Conservation (phyloP, 2,888 invertebrate genomes). For the Unio delphinus region DNA sequence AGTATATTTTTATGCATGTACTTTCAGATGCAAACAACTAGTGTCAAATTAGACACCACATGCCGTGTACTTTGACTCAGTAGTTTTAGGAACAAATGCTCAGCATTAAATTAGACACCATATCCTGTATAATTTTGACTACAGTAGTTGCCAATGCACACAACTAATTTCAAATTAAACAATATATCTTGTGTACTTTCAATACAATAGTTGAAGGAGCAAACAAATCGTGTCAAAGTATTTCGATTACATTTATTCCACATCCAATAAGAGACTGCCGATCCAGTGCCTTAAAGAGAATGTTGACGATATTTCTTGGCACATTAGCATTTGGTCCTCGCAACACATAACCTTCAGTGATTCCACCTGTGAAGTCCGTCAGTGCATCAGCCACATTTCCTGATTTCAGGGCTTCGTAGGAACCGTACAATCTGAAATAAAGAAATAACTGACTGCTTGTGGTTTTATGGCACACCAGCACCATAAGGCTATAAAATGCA, state of each 20-base stretch:
- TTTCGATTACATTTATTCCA: slow-evolving; percentile 60
- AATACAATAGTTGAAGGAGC: background rate
- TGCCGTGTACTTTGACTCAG: no score
- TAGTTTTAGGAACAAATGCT: no score
- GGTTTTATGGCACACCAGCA: no score
- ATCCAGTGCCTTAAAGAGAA: slow-evolving; percentile 65
- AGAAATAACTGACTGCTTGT: background rate
- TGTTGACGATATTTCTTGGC: slow-evolving; percentile 60
- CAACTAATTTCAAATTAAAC: no score
- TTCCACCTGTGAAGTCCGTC: slow-evolving; percentile 66
- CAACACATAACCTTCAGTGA: slow-evolving; percentile 60
- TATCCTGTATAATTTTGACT: no score
- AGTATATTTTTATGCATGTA: no score
- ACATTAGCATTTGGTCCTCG: slow-evolving; percentile 46
- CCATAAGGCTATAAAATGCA: no score
- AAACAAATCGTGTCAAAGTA: background rate
- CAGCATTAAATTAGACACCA: no score
- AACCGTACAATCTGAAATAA: slow-evolving; percentile 63
- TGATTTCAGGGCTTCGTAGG: slow-evolving; percentile 67
- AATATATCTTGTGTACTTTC: background rate
- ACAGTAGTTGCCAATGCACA: no score
- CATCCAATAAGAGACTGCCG: slow-evolving; percentile 64
- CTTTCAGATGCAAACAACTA: no score
- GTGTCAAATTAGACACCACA: no score
- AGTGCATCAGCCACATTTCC: slow-evolving; percentile 60